Base-by-base conservation (phyloP, 2,113 vertebrate species). In the Tympanuchus pallidicinctus region DNA sequence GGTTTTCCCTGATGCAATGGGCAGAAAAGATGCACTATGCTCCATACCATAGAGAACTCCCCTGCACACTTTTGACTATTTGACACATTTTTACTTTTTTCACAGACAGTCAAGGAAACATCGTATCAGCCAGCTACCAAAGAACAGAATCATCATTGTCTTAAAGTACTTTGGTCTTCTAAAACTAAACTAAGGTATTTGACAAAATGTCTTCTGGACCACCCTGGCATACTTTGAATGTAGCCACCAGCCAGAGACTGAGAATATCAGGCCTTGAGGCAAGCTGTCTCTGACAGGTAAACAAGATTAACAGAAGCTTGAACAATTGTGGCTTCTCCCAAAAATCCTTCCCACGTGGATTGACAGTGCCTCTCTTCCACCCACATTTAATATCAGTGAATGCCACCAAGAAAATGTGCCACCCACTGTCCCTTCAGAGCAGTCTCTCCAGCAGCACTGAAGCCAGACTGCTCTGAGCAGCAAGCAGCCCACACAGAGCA, bases 361-460 rank as follows among this genome's bases (percentile, higher is more conserved):
- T 0, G 0, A 25, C 10, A 22, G 8, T 32, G 21, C 21, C 28
- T 47, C 1, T 0, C 30, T 74, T 54, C 64, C 22, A 10, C 13
- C 32, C 38, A 13, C 17, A 9, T 77, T 86, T 66, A 20, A 16
- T 13, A 50, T 27, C n/a, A 40, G 28, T 28, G 42, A 60, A 64
- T 57, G 42, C 19, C 16, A 19, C 13, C 5, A 21, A 20, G 22
- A 20, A 34, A 20, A 7, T 7, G 12, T 57, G 48, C 8, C 67
- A 40, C 63, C 15, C 27, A 1, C 4, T 14, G 16, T 48, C 20
- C 10, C 43, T 80, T 40, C 24, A 13, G 4, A 73, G 72, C 40
- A 72, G 12, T 7, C 13, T 74, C 28, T 72, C 38, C 24, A 8
- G 47, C 57, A 34, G 8, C 47, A 10, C 1, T 1, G 69, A 42